Base-by-base conservation (phyloP, 2,797 vertebrate genomes). In the Danio tinwini region DNA sequence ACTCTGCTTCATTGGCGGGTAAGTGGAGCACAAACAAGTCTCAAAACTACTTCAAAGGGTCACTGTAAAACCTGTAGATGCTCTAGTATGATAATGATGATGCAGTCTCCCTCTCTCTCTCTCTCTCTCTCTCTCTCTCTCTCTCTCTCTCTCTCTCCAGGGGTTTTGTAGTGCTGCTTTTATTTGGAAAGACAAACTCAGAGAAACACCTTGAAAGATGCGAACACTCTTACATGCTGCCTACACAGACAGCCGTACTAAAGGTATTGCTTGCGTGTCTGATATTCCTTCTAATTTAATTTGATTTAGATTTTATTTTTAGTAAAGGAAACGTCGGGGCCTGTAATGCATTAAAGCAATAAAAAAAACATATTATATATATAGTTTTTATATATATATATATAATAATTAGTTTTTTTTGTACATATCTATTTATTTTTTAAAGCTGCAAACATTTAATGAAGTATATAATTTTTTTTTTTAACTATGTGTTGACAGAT, bases 1-100 rank as follows among this genome's bases (percentile, higher is more conserved):
- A 91, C 94, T 98, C 93, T 99, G 96, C 94, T 98, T 99, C 93
- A 92, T 99, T 90, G 95, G 94, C 92, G 98, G 98, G 98, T 99
- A 93, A 98, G 97, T 93, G 21, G 7, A 75, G 45, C 6, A 21
- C 5, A 16, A 17, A 8, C 10, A 37, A 1, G 1, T 10, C 53
- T 73, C 39, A 9, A 70, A 47, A 19, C 13, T 12, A n/a, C 52
- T 7, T 73, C 61, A 6, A 8, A 37, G 42, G n/a, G 17, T 19
- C 40, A 11, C 55, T 72, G 17, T 84, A n/a, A 78, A 16, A 50
- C 40, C 37, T 65, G 19, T 42, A 39, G 29, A 5, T n/a, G 13
- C 12, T 29, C 17, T 11, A 3, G 49, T 21, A 58, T 69, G 7
- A 17, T 16, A 44, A 37, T 59, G 8, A 44, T 19, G 49, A 42